These are phyloP conservation scores for Cyclophora albipunctata DNA, from an alignment of 2,888 invertebrate species.

Conservation along the genomic window DNA sequence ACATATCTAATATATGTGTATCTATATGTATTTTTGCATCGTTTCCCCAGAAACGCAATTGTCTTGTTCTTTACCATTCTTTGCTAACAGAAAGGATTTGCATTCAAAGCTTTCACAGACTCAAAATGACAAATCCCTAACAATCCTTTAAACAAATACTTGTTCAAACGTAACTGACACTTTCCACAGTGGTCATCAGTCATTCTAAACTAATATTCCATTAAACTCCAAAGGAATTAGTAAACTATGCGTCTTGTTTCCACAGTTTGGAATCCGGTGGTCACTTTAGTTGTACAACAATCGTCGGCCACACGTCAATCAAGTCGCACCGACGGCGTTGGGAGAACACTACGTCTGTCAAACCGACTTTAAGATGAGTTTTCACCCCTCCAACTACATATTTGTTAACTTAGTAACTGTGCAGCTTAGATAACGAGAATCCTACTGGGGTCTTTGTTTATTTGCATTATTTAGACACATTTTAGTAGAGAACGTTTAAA, in stretches of 20 bases:
- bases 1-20: too few relatives aligned
- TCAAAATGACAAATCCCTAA: too few relatives aligned
- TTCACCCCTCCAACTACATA: slow-evolving; percentile 11
- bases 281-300: slow-evolving; percentile 34
- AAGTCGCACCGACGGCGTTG: slow-evolving; percentile 42
- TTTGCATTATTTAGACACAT: too few relatives aligned
- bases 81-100: too few relatives aligned
- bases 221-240: slow-evolving; percentile 36
- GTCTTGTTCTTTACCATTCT: too few relatives aligned
- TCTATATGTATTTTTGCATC: too few relatives aligned
- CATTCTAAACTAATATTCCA: slow-evolving; percentile 45
- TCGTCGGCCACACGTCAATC: slow-evolving; percentile 63
- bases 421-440: background rate
- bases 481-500: too few relatives aligned
- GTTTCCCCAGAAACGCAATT: too few relatives aligned
- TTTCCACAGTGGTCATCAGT: slow-evolving; percentile 38
- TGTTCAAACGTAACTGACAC: too few relatives aligned
- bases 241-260: slow-evolving; percentile 44
- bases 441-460: too few relatives aligned
- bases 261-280: slow-evolving; percentile 22
- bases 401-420: slow-evolving; percentile 9
- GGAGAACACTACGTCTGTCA: slow-evolving; percentile 21
- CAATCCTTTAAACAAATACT: too few relatives aligned
- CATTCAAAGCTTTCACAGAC: too few relatives aligned
- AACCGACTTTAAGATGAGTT: slow-evolving; percentile 17